phyloP scores from a whole-genome alignment of 2,888 invertebrate species.

The Cheilosia pagana region DNA sequence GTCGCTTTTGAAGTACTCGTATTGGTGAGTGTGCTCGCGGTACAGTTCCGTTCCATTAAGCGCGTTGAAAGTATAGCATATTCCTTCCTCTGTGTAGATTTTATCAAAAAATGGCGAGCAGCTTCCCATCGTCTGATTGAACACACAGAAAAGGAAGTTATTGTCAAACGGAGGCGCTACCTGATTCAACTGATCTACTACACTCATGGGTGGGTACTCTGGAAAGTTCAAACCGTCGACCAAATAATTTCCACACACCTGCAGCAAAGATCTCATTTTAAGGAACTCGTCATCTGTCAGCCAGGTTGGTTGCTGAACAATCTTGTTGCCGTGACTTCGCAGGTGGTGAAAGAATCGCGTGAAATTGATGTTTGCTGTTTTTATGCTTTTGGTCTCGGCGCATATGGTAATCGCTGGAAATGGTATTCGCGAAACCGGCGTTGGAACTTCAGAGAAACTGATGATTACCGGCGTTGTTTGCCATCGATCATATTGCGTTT shows the following conservation, averaged over 20 bases:
- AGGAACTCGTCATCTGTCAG: neutral
- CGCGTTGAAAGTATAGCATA: conserved; percentile 86
- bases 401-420: conserved; percentile 9
- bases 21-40: conserved; percentile 82
- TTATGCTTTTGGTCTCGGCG: neutral
- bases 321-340: neutral
- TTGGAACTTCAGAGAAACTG: conserved; percentile 6
- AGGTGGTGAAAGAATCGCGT: neutral
- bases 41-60: conserved; percentile 86
- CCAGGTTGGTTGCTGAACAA: neutral
- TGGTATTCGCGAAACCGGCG: neutral
- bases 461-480: neutral
- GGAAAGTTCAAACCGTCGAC: neutral
- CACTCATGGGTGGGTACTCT: neutral
- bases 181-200: conserved; percentile 3
- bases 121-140: neutral
- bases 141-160: neutral
- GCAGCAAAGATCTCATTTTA: conserved; percentile 11
- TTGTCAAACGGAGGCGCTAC: neutral
- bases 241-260: conserved; percentile 21
- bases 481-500: neutral
- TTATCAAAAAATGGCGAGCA: conserved; percentile 11
- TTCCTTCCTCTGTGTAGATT: conserved; percentile 18
- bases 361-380: neutral
- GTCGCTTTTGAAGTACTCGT: conserved; percentile 61